Evolutionary conservation across 2,888 invertebrate species (phyloP), one percentile per base, ranked within the genome.

Genomic region (Scaptomyza caliginosa): DNA sequence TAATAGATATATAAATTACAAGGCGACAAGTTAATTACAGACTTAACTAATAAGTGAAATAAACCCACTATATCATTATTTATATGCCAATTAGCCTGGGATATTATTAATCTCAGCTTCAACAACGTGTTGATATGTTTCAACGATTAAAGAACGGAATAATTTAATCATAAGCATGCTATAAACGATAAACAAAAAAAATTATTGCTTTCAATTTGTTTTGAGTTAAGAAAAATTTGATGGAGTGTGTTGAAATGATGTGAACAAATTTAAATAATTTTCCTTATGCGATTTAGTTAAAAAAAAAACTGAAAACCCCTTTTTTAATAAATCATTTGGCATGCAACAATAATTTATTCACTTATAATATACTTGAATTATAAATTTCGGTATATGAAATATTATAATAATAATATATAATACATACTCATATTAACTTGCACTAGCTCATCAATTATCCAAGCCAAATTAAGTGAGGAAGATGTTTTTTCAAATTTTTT

Each of bases 21-120:
- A 42, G 43, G 24, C 26, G 79, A 67, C 75, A 58, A 38, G 23
- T 42, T 66, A 75, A 85, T 81, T 81, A 66, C 24, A 11, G 7
- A 16, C 7, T n/a, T 13, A 24, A 19, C 26, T 49, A 51, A 49
- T 65, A 42, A 17, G 36, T 34, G 34, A 32, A 49, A 21, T 48
- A 39, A 13, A 21, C n/a, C 10, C 8, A n/a, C 19, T 17, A 36
- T 59, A 48, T 52, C 28, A 74, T 74, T 51, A 51, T 28, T 49
- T 32, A 10, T 28, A 26, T 46, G 50, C 8, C 34, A 70, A 74
- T 64, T 50, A 19, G 10, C 17, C 16, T 43, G 26, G 0, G 32
- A 49, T 13, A 19, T 30, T 36, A 32, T 30, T 67, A 23, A 38
- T 68, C 38, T 38, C 19, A n/a, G 21, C 16, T 38, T 16, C 21